Evolutionary conservation across 2,888 invertebrate genomes (phyloP).

Genomic region (Oscheius sp.): DNA sequence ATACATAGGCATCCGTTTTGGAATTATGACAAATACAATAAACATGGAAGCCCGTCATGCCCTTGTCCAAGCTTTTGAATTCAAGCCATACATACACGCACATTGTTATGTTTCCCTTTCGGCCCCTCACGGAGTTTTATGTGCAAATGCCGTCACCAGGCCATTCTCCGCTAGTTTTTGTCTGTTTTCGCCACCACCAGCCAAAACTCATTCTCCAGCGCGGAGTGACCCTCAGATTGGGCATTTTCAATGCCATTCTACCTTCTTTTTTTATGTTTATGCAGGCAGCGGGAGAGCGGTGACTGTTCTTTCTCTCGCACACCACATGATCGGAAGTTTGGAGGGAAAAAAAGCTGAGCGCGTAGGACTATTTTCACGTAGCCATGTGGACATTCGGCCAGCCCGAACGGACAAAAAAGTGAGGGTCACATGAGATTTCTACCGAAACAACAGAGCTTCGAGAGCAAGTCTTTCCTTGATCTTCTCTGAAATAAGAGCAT

Average conservation of each 20-base stretch:
- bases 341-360: not conserved
- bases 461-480: too few relatives aligned
- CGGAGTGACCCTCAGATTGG: constrained; percentile 9
- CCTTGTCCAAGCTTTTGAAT: too few relatives aligned
- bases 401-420: constrained; percentile 3
- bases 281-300: not conserved
- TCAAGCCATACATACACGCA: too few relatives aligned
- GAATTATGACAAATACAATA: too few relatives aligned
- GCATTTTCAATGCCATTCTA: constrained; percentile 13
- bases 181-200: constrained; percentile 9
- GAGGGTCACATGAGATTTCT: constrained; percentile 14
- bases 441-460: not conserved
- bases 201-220: not conserved
- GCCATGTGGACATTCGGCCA: not conserved
- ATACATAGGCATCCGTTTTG: too few relatives aligned
- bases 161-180: not conserved
- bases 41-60: too few relatives aligned
- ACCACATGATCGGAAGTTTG: not conserved
- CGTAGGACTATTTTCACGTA: constrained; percentile 2
- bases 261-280: constrained; percentile 16
- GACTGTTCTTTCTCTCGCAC: not conserved
- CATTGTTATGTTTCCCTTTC: not conserved
- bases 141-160: not conserved
- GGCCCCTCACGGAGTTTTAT: constrained; percentile 2
- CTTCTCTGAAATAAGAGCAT: too few relatives aligned